A percentile compares a stretch with the other conserved stretches of the same genome.
Conservation (phyloP, 2,888 invertebrate species). For the Drosophila kambysellisi region DNA sequence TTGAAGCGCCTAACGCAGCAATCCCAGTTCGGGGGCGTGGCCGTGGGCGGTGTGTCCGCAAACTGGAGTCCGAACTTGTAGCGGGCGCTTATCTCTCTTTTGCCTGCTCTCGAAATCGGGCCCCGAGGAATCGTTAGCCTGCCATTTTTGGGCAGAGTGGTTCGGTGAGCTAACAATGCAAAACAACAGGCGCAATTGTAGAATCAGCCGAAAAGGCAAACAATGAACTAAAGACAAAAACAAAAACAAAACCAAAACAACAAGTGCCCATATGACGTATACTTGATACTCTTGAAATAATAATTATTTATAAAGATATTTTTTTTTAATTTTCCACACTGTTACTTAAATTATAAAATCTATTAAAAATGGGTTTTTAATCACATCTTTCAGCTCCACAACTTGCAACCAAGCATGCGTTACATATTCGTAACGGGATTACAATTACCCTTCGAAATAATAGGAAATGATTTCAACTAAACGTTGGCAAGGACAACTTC, state of each 20-base stretch:
- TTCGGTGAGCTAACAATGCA: conserved; percentile 70
- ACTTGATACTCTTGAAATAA: conserved; percentile 3
- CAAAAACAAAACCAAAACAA: conserved; percentile 15
- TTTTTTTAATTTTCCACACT: neutral
- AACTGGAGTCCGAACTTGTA: conserved; percentile 22
- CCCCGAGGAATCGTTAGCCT: conserved; percentile 79
- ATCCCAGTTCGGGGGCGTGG: neutral
- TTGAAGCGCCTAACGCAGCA: conserved; percentile 75
- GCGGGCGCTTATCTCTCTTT: conserved; percentile 60
- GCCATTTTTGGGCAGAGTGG: conserved; percentile 69
- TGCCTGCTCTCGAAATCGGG: conserved; percentile 49
- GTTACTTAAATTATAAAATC: neutral
- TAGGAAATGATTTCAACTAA: conserved; percentile 46
- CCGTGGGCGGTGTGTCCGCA: neutral
- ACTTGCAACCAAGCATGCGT: neutral
- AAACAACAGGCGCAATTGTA: conserved; percentile 40
- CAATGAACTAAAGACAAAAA: conserved; percentile 61
- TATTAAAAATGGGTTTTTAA: neutral
- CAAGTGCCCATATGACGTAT: conserved; percentile 3
- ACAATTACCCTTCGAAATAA: conserved; percentile 4
- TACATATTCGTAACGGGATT: neutral
- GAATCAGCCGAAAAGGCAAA: conserved; percentile 60
- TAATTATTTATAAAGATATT: no score
- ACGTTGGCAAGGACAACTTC: conserved; percentile 49
- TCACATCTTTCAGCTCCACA: neutral